phyloP scores from a whole-genome alignment of 2,888 invertebrate species.

The Choristoneura rosaceana region DNA sequence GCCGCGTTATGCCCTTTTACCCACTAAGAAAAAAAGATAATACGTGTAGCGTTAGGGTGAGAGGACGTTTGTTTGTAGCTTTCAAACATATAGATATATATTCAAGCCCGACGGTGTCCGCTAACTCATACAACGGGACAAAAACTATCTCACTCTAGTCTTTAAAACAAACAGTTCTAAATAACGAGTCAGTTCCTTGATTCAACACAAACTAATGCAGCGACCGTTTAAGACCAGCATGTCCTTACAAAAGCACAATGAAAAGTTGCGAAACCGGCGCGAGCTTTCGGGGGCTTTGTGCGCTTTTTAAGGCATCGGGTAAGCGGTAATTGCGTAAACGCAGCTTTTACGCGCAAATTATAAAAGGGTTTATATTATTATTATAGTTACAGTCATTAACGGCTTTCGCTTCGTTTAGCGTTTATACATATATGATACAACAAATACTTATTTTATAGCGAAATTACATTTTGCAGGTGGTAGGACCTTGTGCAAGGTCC shows the following conservation, averaged over 20 bases:
- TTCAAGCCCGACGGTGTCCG: too few species aligned
- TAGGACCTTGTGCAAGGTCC: too few species aligned
- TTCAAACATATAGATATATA: too few species aligned
- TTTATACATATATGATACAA: neutral
- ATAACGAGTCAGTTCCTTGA: neutral
- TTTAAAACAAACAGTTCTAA: neutral
- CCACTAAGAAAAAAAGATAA: too few species aligned
- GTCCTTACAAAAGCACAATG: neutral
- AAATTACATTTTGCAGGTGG: too few species aligned
- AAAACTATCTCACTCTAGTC: too few species aligned
- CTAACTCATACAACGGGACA: too few species aligned
- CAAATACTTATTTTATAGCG: neutral
- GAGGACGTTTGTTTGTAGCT: too few species aligned
- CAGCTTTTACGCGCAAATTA: conserved; percentile 2
- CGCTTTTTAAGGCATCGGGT: conserved; percentile 28
- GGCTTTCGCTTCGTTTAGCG: neutral
- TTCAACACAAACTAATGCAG: neutral
- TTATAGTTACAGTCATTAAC: neutral
- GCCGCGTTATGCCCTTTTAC: too few species aligned
- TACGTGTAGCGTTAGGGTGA: too few species aligned
- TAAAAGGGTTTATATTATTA: neutral
- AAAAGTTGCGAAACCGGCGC: conserved; percentile 5
- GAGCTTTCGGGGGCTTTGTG: conserved; percentile 31
- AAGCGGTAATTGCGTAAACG: conserved; percentile 12
- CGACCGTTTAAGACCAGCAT: neutral